phyloP scores from a whole-genome alignment of 2,113 vertebrate species.

The Peucedramus taeniatus region DNA sequence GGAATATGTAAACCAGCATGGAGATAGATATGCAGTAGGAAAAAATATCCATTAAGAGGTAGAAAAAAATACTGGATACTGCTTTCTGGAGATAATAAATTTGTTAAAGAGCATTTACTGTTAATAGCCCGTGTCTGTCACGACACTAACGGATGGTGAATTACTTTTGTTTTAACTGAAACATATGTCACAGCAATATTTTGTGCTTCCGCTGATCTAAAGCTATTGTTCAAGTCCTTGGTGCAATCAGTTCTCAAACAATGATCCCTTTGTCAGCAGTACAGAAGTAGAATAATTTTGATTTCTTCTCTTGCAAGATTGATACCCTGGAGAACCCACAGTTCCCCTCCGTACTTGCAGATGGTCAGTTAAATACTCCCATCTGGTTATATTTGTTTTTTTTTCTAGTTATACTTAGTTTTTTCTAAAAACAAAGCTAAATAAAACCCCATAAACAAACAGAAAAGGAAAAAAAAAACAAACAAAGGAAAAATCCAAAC shows the following conservation, averaged over 20 bases:
- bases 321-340: conserved; percentile 1
- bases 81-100: background rate
- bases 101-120: background rate
- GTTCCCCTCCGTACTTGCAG: conserved; percentile 19
- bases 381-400: conserved; percentile 23
- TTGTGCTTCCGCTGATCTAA: conserved; percentile 36
- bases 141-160: background rate
- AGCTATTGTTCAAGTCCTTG: conserved; percentile 32
- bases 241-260: conserved; percentile 43
- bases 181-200: background rate
- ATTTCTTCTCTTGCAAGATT: conserved; percentile 38
- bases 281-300: conserved; percentile 34
- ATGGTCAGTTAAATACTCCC: conserved; percentile 36
- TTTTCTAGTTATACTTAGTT: background rate
- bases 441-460: background rate
- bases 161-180: conserved; percentile 39
- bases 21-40: background rate
- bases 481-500: background rate
- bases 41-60: background rate
- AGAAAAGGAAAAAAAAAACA: background rate
- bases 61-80: background rate
- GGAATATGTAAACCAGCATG: background rate
- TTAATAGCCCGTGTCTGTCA: background rate
- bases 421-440: background rate
- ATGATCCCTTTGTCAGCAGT: conserved; percentile 19